Evolutionary conservation across 2,888 invertebrate species (phyloP).

Genomic region (Ryuthela nishihirai): DNA sequence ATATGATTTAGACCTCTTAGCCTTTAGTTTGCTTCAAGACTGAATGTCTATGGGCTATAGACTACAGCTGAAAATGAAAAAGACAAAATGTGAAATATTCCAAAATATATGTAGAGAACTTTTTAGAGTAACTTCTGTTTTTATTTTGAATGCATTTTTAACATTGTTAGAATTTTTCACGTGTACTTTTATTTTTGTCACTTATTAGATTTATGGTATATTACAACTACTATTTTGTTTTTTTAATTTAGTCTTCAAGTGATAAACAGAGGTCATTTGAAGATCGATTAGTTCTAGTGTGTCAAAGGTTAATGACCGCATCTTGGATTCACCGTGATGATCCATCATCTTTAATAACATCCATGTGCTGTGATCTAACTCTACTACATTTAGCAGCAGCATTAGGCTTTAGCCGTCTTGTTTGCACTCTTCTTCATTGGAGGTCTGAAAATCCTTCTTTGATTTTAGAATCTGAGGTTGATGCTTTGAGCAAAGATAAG

Average conservation of each 20-base stretch:
- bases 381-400: constrained; percentile 86
- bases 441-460: constrained; percentile 80
- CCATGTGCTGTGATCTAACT: constrained; percentile 61
- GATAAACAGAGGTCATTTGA: constrained; percentile 55
- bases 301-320: constrained; percentile 67
- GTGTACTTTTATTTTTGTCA: too few species aligned
- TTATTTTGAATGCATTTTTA: too few species aligned
- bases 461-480: constrained; percentile 84
- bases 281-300: constrained; percentile 78
- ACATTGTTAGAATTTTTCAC: too few species aligned
- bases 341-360: constrained; percentile 61
- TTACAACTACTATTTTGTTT: neutral
- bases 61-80: too few species aligned
- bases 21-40: too few species aligned
- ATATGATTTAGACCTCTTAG: too few species aligned
- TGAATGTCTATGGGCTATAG: too few species aligned
- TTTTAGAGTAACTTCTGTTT: too few species aligned
- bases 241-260: constrained; percentile 13
- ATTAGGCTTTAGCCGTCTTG: constrained; percentile 67
- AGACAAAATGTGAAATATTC: too few species aligned
- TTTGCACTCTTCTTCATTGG: constrained; percentile 81
- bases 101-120: too few species aligned
- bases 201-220: too few species aligned
- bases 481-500: constrained; percentile 81
- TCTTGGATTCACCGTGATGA: constrained; percentile 61